Percentiles rank a stretch among this genome's conserved stretches.
Evolutionary conservation across 2,888 invertebrate species (phyloP).

Genomic region (Sabellastarte sp.): DNA sequence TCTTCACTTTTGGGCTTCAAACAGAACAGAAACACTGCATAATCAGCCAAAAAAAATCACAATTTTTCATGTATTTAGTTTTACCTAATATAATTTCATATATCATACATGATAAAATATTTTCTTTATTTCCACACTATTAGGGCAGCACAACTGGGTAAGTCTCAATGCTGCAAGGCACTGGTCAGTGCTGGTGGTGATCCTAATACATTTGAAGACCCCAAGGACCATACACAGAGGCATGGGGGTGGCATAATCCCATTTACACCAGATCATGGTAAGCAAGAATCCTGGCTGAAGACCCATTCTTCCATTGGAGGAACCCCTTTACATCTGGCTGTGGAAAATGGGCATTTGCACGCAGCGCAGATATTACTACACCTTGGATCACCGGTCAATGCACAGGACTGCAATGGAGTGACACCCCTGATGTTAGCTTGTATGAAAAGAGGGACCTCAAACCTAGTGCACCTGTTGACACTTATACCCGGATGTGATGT

Average conservation of each 20-base stretch:
- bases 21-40: too few relatives aligned
- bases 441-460: neutral
- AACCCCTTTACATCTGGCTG: neutral
- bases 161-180: neutral
- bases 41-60: too few relatives aligned
- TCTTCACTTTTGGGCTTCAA: too few relatives aligned
- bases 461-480: neutral
- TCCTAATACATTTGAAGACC: neutral
- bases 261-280: neutral
- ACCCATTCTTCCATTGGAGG: neutral
- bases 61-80: too few relatives aligned
- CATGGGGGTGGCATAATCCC: neutral
- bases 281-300: neutral
- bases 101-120: too few relatives aligned
- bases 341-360: neutral
- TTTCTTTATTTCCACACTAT: too few relatives aligned
- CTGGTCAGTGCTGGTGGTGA: neutral
- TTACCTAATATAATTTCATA: too few relatives aligned
- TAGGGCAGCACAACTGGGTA: neutral
- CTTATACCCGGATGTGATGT: neutral
- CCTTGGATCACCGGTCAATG: neutral
- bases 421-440: neutral
- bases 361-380: neutral
- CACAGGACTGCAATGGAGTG: neutral
- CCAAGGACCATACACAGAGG: neutral